phyloP scores from a whole-genome alignment of 2,797 vertebrate genomes.

The Macroramphosus scolopax region DNA sequence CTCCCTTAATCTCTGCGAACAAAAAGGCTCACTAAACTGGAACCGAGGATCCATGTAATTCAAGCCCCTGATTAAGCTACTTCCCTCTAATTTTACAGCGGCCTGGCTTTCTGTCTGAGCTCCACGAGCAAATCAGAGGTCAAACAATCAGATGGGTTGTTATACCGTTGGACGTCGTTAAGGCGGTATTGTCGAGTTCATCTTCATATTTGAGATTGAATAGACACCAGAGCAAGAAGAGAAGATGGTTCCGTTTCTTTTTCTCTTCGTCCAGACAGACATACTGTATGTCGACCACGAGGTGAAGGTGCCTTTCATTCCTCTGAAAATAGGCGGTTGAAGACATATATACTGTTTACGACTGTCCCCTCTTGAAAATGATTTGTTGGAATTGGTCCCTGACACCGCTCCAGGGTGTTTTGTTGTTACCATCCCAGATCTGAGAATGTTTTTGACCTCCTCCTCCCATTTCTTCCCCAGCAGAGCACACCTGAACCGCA shows the following conservation, averaged over 20 bases:
- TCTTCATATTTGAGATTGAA: constrained; percentile 32
- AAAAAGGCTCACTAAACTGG: constrained; percentile 77
- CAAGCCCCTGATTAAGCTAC: constrained; percentile 75
- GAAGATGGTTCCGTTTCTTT: constrained; percentile 29
- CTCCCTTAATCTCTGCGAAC: constrained; percentile 80
- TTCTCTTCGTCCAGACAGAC: constrained; percentile 22
- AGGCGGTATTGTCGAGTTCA: constrained; percentile 17
- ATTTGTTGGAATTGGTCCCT: constrained; percentile 73
- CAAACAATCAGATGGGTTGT: constrained; percentile 36
- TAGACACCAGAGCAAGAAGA: constrained; percentile 26
- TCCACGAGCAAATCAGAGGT: constrained; percentile 58
- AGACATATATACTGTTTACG: constrained; percentile 51
- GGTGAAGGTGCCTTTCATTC: constrained; percentile 66
- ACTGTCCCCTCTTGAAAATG: constrained; percentile 73
- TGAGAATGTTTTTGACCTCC: constrained; percentile 51
- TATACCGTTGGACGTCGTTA: constrained; percentile 33
- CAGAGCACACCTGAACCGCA: constrained; percentile 39
- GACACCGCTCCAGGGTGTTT: constrained; percentile 71
- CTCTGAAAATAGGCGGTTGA: constrained; percentile 46
- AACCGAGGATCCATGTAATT: constrained; percentile 77
- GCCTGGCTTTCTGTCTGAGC: constrained; percentile 58
- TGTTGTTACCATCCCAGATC: constrained; percentile 61
- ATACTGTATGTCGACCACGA: constrained; percentile 35
- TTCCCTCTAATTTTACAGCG: constrained; percentile 78
- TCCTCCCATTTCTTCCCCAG: constrained; percentile 9